Conservation (phyloP, 2,113 vertebrate genomes). For the Dunckerocampus dactyliophorus region DNA sequence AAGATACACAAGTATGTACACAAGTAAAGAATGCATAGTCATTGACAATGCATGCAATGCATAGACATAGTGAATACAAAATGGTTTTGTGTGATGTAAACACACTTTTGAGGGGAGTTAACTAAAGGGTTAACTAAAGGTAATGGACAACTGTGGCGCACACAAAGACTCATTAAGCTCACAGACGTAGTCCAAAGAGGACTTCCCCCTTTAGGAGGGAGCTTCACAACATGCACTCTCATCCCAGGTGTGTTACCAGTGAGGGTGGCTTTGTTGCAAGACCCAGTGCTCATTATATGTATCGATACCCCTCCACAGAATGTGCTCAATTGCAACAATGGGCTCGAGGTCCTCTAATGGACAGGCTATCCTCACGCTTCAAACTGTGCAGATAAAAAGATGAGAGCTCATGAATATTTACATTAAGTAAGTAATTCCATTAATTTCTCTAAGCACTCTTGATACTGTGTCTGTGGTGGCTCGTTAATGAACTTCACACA, state of each 20-base stretch:
- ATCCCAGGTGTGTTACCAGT: constrained; percentile 58
- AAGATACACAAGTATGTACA: too few species aligned
- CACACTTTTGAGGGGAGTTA: neutral
- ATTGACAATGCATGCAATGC: too few species aligned
- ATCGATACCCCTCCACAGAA: constrained; percentile 69
- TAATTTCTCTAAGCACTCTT: constrained; percentile 73
- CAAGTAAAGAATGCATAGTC: too few species aligned
- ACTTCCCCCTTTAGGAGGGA: constrained; percentile 44
- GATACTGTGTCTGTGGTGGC: constrained; percentile 60
- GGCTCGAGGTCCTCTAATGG: constrained; percentile 76
- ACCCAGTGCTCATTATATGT: constrained; percentile 65
- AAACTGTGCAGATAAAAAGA: constrained; percentile 57
- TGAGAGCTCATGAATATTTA: constrained; percentile 77
- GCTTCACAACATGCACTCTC: constrained; percentile 55
- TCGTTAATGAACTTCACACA: constrained; percentile 70
- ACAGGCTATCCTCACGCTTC: constrained; percentile 69
- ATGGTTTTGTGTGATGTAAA: neutral
- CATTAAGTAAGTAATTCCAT: constrained; percentile 75
- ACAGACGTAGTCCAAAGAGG: constrained; percentile 55
- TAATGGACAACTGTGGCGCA: constrained; percentile 1
- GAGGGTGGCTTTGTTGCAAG: constrained; percentile 64
- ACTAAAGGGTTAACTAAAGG: neutral
- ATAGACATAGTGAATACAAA: too few species aligned
- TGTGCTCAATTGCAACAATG: constrained; percentile 72
- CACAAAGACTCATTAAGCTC: constrained; percentile 53